phyloP scores from a whole-genome alignment of 1,140 invertebrate species.

The Lysiphlebus fabarum region DNA sequence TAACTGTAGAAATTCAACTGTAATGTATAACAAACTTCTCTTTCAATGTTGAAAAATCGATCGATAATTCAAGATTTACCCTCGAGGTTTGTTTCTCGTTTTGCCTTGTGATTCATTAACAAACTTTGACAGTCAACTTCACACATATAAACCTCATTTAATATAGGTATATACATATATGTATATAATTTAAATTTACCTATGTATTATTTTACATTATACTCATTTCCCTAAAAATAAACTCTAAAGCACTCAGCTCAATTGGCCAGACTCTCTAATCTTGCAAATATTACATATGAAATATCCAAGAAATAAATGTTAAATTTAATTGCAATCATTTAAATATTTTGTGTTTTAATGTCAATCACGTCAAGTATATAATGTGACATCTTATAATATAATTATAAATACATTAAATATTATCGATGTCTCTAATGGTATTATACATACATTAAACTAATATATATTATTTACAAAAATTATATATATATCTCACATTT shows the following conservation, averaged over 20 bases:
- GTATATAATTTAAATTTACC: background rate
- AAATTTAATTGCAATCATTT: no score
- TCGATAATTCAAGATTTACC: conserved; percentile 20
- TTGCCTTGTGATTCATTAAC: conserved; percentile 20
- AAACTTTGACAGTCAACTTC: conserved; percentile 18
- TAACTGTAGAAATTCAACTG: conserved; percentile 16
- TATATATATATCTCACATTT: no score
- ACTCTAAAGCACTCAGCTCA: conserved; percentile 4
- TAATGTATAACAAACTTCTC: conserved; percentile 2
- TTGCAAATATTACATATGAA: no score
- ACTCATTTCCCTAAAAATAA: background rate
- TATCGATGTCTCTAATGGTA: no score
- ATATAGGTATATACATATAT: no score
- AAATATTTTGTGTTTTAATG: no score
- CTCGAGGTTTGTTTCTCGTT: conserved; percentile 16
- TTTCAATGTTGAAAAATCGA: conserved; percentile 17
- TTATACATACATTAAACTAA: no score
- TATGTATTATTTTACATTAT: conserved; percentile 11
- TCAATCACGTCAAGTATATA: no score
- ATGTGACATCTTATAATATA: no score
- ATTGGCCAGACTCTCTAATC: background rate
- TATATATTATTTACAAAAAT: no score
- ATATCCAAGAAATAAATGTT: no score
- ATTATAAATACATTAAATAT: no score
- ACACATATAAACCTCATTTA: background rate